Evolutionary conservation across 2,797 vertebrate genomes (phyloP), one percentile per base, ranked within the genome.

Genomic region (Acridotheres tristis): DNA sequence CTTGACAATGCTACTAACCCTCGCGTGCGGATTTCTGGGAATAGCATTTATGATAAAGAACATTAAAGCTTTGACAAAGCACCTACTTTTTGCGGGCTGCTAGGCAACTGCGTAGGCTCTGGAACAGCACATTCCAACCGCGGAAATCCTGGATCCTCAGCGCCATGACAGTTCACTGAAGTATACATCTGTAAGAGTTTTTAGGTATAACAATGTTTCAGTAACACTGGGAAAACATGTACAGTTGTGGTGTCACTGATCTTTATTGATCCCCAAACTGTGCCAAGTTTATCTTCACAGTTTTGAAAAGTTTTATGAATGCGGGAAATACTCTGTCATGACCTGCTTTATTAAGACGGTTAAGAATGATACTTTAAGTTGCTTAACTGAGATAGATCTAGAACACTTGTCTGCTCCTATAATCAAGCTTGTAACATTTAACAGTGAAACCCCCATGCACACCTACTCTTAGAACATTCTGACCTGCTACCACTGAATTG

Each of bases 21-120:
- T 58, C 7, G 27, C 0, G 0, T 4, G 5, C 40, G 62, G 20
- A 3, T 42, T 85, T 45, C 53, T 48, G 13, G 13, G 8, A 88
- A 47, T 1, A n/a, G 21, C 25, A 36, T 53, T 66, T 76, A 43
- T 7, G 13, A 53, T 57, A 61, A 42, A 67, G 9, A 67, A 16
- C 1, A 42, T 0, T 15, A 0, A 83, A 40, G 8, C 48, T 55
- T 32, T 40, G 12, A 84, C 73, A 90, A 40, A 42, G 54, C 45
- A 34, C 78, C 96, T 97, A 98, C 98, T 97, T 98, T 98, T 92
- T 96, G 97, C 14, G 97, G 95, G 89, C 97, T 96, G 82, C 90
- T 97, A 82, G 97, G 89, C 2, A 82, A 95, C 16, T 96, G 93
- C 4, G 27, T 15, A 71, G 95, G 92, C 66, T 98, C 98, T 34